Evolutionary conservation across 2,113 vertebrate genomes (phyloP).

Genomic region (Taxidea taxus): DNA sequence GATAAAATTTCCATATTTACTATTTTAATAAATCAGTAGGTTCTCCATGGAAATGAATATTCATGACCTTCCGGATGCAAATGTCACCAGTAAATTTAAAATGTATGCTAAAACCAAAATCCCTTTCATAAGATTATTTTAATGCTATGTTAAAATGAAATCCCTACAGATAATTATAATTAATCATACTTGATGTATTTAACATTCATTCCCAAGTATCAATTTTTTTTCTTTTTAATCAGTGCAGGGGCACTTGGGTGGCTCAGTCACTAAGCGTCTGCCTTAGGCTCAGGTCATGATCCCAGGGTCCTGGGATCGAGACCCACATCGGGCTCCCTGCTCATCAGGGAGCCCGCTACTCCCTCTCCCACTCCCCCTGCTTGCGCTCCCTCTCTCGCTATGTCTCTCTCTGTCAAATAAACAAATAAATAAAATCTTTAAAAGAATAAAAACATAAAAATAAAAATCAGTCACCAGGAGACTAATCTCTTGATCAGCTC

Average conservation of each 20-base stretch:
- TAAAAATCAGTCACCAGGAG: neutral
- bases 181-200: conserved; percentile 12
- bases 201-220: conserved; percentile 30
- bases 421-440: too few species aligned
- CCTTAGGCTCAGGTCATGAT: too few species aligned
- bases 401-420: too few species aligned
- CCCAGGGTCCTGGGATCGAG: too few species aligned
- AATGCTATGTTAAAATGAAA: conserved; percentile 29
- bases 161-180: neutral
- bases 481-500: neutral
- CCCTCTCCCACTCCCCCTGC: too few species aligned
- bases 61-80: conserved; percentile 28
- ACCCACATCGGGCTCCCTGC: too few species aligned
- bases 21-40: conserved; percentile 41
- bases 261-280: too few species aligned
- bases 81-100: conserved; percentile 32
- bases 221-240: neutral
- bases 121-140: neutral
- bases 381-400: too few species aligned
- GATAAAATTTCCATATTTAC: neutral
- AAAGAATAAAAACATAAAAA: too few species aligned
- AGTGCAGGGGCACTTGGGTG: too few species aligned
- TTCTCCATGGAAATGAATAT: conserved; percentile 20
- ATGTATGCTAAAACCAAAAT: conserved; percentile 32
- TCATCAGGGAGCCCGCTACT: too few species aligned